Conservation (phyloP, 30 jellyfish, hydroid and myxozoan species). For the Morbakka virulenta region DNA sequence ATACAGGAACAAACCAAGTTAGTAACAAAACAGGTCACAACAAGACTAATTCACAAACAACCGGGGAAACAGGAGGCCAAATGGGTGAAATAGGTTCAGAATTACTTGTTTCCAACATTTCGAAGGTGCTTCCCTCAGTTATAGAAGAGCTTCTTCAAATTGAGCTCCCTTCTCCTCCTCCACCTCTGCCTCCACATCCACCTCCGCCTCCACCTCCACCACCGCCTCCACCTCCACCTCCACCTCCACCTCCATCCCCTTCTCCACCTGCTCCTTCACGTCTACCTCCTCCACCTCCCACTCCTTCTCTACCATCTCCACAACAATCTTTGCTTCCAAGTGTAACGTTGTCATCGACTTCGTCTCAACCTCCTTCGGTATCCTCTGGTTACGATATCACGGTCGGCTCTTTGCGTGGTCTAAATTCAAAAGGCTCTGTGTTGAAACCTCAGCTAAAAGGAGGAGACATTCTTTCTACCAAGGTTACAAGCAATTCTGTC, state of each 20-base stretch:
- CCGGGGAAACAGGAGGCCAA: too few relatives aligned
- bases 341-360: neutral
- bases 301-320: neutral
- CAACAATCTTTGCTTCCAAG: neutral
- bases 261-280: neutral
- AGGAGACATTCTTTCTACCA: too few relatives aligned
- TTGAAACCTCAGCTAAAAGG: too few relatives aligned
- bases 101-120: neutral
- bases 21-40: neutral
- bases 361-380: too few relatives aligned
- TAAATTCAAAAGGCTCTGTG: too few relatives aligned
- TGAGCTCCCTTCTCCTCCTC: neutral
- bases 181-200: neutral
- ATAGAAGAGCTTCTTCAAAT: neutral
- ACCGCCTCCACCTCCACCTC: neutral
- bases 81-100: too few relatives aligned
- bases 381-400: too few relatives aligned
- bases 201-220: neutral
- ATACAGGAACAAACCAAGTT: constrained; percentile 25
- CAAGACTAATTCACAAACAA: neutral
- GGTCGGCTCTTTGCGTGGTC: too few relatives aligned
- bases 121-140: neutral
- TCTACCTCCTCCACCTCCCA: neutral
- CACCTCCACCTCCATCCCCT: neutral
- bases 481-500: too few relatives aligned